These are phyloP conservation scores for Punctoribates punctum DNA, from an alignment of 2,888 invertebrate genomes.

Conservation along the genomic window DNA sequence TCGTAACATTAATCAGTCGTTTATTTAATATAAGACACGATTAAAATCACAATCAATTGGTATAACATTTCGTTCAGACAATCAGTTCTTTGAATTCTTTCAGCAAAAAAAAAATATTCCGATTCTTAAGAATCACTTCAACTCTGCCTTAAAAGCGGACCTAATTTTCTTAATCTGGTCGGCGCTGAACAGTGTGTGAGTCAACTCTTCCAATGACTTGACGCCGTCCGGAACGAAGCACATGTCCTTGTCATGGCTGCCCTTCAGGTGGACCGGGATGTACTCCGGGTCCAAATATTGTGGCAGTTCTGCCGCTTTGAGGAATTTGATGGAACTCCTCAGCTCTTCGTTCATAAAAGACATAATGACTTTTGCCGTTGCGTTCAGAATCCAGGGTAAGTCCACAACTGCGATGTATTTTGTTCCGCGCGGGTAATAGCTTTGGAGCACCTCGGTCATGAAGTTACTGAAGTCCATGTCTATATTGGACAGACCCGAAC, in stretches of 20 bases:
- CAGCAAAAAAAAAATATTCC: too few species aligned
- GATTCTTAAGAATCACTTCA: too few species aligned
- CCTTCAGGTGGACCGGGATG: conserved; percentile 39
- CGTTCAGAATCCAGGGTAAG: conserved; percentile 44
- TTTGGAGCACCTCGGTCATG: conserved; percentile 76
- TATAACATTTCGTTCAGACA: too few species aligned
- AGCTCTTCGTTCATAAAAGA: conserved; percentile 38
- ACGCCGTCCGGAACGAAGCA: neutral
- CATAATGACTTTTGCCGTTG: conserved; percentile 31
- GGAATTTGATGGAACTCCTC: conserved; percentile 15
- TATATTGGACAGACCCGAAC: conserved; percentile 44
- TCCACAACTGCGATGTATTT: conserved; percentile 39
- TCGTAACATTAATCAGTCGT: too few species aligned
- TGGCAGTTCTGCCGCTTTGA: conserved; percentile 13
- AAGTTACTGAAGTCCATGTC: conserved; percentile 88
- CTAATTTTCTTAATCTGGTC: conserved; percentile 7
- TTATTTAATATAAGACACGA: too few species aligned
- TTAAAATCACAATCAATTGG: too few species aligned
- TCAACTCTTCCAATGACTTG: neutral
- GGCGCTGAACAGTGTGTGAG: neutral
- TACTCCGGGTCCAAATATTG: conserved; percentile 33
- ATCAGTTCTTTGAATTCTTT: too few species aligned
- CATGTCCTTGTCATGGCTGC: neutral
- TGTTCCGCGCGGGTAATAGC: conserved; percentile 70
- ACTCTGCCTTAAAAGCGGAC: neutral